Base-by-base conservation (phyloP, 2,888 invertebrate genomes). In the Apodemia hepburni region DNA sequence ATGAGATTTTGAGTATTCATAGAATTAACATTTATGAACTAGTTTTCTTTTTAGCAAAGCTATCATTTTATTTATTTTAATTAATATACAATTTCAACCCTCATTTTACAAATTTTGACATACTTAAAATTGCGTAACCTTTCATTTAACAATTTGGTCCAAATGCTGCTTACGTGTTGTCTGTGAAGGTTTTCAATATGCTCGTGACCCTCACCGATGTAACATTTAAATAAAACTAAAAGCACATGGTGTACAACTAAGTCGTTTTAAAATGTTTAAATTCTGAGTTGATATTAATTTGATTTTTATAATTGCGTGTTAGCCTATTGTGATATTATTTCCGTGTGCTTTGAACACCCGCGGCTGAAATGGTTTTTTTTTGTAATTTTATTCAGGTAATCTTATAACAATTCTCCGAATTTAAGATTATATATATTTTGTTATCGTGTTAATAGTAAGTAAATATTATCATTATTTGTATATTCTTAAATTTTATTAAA, bases 121-220 rank as follows among this genome's bases (percentile, higher is more conserved):
- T 77, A 75, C 75, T 69, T 76, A 70, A 77, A 89, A 90, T 90
- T 91, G 90, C 90, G 90, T 90, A 90, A 91, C 88, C 86, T 85
- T 84, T 87, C 85, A 81, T 86, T 87, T 80, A 8, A 78, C 80
- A 81, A 73, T 83, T 84, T 80, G 80, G 69, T 73, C 81, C 81
- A 81, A 83, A 84, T 89, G 89, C 54, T 54, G 54, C 91, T 87
- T 90, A 91, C 91, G 91, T 91, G 91, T 90, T 87, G 87, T 77
- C 78, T 76, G 80, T 85, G 86, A 88, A 87, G 88, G 85, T 88
- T 87, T 85, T 76, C 76, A 80, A 81, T 81, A 76, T 79, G 82
- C 84, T 87, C 82, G 84, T 88, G 89, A 87, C 87, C 88, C 85
- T 85, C 85, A 74, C 75, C 74, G 76, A 72, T 76, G 69, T 71